Evolutionary conservation across 2,888 invertebrate species (phyloP), one percentile per base, ranked within the genome.

Genomic region (Rhingia rostrata): DNA sequence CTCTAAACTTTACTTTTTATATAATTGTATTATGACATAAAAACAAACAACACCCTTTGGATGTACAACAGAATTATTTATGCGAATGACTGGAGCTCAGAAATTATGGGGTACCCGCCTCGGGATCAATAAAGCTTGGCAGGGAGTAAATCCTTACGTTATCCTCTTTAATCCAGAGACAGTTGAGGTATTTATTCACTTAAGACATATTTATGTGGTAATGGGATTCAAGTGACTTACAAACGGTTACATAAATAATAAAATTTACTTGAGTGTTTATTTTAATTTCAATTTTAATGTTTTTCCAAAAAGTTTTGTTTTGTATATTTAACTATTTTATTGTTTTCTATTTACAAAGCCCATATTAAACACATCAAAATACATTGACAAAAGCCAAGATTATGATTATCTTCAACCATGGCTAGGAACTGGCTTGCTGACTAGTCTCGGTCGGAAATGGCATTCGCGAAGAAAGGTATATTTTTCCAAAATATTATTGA

Each of bases 391-490:
- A 89, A 93, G 94, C 82, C 89, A 90, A 7, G 93, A 93, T 87
- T 94, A 94, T 87, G 90, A 92, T 69, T 93, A 93, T 86, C 89
- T 94, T 45, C 91, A 92, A 72, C 93, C 93, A n/a, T 94, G 94
- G 93, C 89, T 94, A 49, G 93, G 93, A 49, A 93, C 93, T 4
- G 93, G 93, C 6, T 89, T 94, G 6, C 90, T 94, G 6, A 93
- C 93, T 53, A 92, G 93, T 87, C 92, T 92, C 79, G 93, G 93
- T 6, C 89, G 91, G 53, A 94, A 94, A 90, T 95, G 95, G 95
- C 92, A 93, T 86, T 90, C 90, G 0, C 90, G 94, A 86, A 91
- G 95, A 86, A 94, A 94, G 90, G 92, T 91, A 87, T 86, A 10
- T 14, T 4, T 39, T 3, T 43, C 10, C 35, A 43, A 58, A 47